phyloP scores from a whole-genome alignment of 2,888 invertebrate species.

The Cistogaster globosa region DNA sequence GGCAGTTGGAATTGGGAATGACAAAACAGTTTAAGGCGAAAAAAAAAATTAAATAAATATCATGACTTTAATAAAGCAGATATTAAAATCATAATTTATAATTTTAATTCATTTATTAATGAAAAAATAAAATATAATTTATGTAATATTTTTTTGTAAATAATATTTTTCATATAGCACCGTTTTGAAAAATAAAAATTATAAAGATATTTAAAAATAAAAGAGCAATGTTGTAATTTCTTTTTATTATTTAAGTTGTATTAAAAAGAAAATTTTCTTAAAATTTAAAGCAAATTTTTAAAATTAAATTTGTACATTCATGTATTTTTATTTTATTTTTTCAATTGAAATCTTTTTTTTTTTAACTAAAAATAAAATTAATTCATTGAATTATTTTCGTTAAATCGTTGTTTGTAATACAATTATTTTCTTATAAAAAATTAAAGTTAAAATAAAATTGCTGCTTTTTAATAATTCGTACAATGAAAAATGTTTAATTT shows the following conservation, averaged over 20 bases:
- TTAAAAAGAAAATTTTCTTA: neutral
- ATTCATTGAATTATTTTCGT: neutral
- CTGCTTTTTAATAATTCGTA: neutral
- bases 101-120: too few species aligned
- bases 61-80: too few species aligned
- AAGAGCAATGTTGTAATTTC: neutral
- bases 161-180: slow-evolving; percentile 57
- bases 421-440: neutral
- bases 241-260: slow-evolving; percentile 22
- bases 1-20: slow-evolving; percentile 45
- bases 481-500: neutral
- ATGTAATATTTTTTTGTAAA: neutral
- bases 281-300: too few species aligned
- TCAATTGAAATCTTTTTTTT: neutral
- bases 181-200: slow-evolving; percentile 34
- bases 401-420: neutral
- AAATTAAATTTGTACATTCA: neutral
- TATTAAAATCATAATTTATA: too few species aligned
- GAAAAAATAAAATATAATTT: neutral
- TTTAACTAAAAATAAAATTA: neutral
- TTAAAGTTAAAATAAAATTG: neutral
- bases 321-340: neutral
- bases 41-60: neutral
- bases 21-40: slow-evolving; percentile 12
- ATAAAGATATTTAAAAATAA: neutral